Conservation (phyloP, 1,140 invertebrate species). For the Campoletis sonorensis region DNA sequence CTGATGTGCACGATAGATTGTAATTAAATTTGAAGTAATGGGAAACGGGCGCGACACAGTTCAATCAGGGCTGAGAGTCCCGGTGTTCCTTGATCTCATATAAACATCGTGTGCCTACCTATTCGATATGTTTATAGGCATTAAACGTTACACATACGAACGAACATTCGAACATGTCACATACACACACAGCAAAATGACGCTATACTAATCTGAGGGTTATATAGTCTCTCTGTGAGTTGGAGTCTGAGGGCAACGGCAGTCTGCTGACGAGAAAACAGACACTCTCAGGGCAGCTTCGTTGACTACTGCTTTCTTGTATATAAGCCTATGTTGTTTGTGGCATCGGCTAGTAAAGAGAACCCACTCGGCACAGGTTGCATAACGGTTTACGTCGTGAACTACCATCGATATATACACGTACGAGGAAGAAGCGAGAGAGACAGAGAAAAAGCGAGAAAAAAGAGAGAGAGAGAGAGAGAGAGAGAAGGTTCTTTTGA, state of each 20-base stretch:
- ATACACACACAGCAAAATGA: constrained; percentile 8
- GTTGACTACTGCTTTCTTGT: background rate
- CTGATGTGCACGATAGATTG: background rate
- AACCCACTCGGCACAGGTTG: constrained; percentile 58
- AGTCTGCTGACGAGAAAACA: constrained; percentile 28
- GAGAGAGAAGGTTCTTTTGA: background rate
- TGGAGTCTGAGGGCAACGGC: constrained; percentile 32
- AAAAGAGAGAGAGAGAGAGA: background rate
- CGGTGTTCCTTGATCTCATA: background rate
- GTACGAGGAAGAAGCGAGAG: background rate
- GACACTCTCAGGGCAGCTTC: background rate
- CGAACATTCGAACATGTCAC: background rate
- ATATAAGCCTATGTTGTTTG: background rate
- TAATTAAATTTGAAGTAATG: background rate
- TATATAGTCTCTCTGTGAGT: background rate
- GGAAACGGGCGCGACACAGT: background rate
- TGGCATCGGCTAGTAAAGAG: constrained; percentile 29
- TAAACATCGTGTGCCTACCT: background rate
- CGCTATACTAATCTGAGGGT: background rate
- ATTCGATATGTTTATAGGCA: background rate
- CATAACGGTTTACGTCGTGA: constrained; percentile 58
- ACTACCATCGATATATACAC: constrained; percentile 51
- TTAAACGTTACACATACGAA: background rate
- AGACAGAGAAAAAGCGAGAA: background rate
- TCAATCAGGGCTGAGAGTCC: background rate